phyloP scores from a whole-genome alignment of 2,113 vertebrate genomes.

The Bufo bufo region DNA sequence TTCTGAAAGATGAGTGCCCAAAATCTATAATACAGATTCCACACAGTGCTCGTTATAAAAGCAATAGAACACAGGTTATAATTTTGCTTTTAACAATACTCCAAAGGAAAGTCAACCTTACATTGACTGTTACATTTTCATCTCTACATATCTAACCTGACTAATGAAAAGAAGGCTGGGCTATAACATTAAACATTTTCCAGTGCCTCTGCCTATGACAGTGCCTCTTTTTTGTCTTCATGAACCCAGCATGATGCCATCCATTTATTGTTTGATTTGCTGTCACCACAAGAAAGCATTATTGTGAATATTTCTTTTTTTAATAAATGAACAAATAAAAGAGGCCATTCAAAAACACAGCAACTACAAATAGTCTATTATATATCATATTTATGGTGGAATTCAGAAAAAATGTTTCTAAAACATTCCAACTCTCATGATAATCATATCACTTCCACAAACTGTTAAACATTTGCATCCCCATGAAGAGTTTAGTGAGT shows the following conservation, averaged over 20 bases:
- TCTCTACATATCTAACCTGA: constrained; percentile 9
- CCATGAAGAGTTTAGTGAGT: no score
- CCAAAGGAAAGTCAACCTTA: not conserved
- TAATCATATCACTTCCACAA: no score
- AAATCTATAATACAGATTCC: not conserved
- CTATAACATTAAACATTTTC: constrained; percentile 48
- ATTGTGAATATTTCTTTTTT: not conserved
- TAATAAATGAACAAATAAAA: not conserved
- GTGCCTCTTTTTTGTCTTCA: constrained; percentile 70
- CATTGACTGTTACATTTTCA: constrained; percentile 8
- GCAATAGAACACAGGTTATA: not conserved
- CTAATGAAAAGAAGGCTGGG: not conserved
- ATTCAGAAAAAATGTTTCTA: no score
- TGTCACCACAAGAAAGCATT: constrained; percentile 60
- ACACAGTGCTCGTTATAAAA: no score
- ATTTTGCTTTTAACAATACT: not conserved
- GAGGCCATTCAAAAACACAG: not conserved
- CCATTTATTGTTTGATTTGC: constrained; percentile 69
- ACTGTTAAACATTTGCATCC: no score
- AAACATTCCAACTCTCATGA: no score
- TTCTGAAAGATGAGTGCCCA: not conserved
- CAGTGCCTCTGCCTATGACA: constrained; percentile 70
- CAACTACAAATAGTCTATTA: not conserved
- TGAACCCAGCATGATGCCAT: constrained; percentile 74
- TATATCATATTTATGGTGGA: no score